Percentiles rank a stretch among this genome's conserved stretches.
These are phyloP conservation scores for Myripristis jacobus DNA, from an alignment of 2,797 vertebrate species.

Conservation along the genomic window DNA sequence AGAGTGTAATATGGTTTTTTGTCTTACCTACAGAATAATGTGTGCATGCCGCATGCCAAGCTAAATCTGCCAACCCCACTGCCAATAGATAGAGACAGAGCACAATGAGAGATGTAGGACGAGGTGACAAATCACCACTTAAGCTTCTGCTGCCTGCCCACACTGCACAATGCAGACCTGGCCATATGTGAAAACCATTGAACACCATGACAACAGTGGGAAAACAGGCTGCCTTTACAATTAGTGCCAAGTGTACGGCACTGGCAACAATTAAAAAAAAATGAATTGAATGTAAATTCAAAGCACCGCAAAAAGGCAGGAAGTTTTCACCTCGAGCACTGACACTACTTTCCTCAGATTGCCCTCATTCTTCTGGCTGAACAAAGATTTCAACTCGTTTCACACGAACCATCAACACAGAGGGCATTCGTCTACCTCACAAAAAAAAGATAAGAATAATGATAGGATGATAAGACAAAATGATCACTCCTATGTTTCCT, in stretches of 20 bases:
- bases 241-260: constrained; percentile 26
- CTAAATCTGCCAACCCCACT: constrained; percentile 51
- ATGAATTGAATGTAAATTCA: constrained; percentile 11
- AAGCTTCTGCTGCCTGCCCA: constrained; percentile 75
- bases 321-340: neutral
- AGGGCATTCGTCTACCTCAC: neutral
- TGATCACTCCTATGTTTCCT: neutral
- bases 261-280: no score
- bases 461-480: no score
- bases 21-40: constrained; percentile 42
- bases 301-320: constrained; percentile 1
- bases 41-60: constrained; percentile 17
- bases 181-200: constrained; percentile 51
- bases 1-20: constrained; percentile 29
- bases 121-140: constrained; percentile 73
- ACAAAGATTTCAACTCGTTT: neutral
- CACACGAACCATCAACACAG: neutral
- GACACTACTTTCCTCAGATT: neutral
- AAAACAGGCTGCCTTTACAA: constrained; percentile 37
- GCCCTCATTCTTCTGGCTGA: constrained; percentile 1
- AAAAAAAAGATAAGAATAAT: neutral
- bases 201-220: constrained; percentile 42
- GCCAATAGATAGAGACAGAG: constrained; percentile 56
- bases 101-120: constrained; percentile 67
- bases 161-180: constrained; percentile 61